Evolutionary conservation across 2,113 vertebrate genomes (phyloP).

Genomic region (Gnathonemus longibarbis): DNA sequence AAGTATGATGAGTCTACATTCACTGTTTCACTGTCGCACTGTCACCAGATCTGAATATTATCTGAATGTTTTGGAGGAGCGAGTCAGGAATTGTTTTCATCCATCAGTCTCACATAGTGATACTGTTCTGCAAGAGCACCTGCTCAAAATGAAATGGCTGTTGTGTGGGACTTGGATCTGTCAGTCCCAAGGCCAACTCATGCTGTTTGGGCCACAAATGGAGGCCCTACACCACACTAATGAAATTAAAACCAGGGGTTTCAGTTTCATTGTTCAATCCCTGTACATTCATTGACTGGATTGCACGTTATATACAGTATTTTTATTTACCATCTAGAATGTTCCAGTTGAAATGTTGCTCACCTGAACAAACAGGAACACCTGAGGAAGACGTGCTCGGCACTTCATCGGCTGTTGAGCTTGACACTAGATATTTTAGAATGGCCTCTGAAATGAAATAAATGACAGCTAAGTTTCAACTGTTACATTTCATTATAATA

Average conservation of each 20-base stretch:
- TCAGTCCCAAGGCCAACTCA: not conserved
- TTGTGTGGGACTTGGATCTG: not conserved
- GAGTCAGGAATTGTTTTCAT: not conserved
- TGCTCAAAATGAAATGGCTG: not conserved
- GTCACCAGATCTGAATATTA: not conserved
- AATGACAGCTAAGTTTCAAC: not conserved
- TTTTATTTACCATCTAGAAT: not conserved
- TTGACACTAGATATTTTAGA: not conserved
- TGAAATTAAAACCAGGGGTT: not conserved
- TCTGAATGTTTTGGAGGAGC: not conserved
- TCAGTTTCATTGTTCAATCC: not conserved
- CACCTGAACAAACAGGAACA: not conserved
- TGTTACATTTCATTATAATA: not conserved
- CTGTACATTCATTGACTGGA: not conserved
- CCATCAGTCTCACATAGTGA: not conserved
- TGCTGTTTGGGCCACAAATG: not conserved
- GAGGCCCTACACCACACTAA: not conserved
- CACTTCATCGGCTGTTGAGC: not conserved
- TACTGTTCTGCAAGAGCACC: not conserved
- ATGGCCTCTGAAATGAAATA: not conserved
- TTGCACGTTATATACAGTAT: not conserved
- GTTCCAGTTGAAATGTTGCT: not conserved
- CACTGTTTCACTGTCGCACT: not conserved
- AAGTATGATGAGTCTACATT: not conserved
- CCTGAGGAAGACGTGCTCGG: not conserved